phyloP scores from a whole-genome alignment of 23 tunicate species.

The Trididemnum clinides region DNA sequence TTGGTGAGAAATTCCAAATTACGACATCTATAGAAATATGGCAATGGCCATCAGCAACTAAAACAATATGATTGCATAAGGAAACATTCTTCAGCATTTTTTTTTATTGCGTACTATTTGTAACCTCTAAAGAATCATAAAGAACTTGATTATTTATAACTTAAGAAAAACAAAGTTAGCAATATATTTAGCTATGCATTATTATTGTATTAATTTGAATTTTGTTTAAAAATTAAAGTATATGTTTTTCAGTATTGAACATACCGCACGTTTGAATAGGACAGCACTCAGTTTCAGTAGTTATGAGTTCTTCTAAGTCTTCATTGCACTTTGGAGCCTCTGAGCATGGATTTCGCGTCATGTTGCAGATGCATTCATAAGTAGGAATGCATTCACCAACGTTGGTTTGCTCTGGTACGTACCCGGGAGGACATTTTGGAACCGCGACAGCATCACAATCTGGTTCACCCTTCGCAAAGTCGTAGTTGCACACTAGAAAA shows the following conservation, averaged over 20 bases:
- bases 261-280: constrained; percentile 79
- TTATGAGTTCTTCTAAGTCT: constrained; percentile 46
- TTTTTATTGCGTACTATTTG: no score
- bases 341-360: constrained; percentile 59
- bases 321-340: constrained; percentile 59
- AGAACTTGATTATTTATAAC: no score
- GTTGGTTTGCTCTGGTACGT: constrained; percentile 56
- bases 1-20: no score
- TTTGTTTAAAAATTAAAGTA: no score
- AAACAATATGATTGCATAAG: no score
- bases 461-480: constrained; percentile 61
- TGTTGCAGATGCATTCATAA: constrained; percentile 79
- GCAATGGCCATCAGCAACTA: no score
- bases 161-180: no score
- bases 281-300: constrained; percentile 78
- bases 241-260: no score
- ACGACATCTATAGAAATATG: not conserved
- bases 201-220: no score
- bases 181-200: no score
- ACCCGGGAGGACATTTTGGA: constrained; percentile 77
- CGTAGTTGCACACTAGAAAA: constrained; percentile 81
- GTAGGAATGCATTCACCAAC: constrained; percentile 80
- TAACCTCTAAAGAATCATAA: no score
- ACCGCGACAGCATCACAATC: constrained; percentile 67
- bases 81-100: no score